phyloP scores from a whole-genome alignment of 2,888 invertebrate genomes.

The Nymphalis urticae region DNA sequence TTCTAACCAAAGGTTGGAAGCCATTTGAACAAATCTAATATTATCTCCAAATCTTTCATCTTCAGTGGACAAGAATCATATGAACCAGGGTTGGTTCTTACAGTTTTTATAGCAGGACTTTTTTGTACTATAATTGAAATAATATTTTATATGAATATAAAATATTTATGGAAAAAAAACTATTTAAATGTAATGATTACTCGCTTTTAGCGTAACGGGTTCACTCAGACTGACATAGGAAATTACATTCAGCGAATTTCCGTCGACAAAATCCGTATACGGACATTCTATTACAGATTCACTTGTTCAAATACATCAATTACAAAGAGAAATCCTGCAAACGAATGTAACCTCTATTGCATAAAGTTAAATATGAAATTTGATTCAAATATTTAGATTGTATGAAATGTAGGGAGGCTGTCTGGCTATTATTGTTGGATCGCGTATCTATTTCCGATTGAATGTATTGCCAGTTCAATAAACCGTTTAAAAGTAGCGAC shows the following conservation, averaged over 20 bases:
- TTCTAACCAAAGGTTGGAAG: too few relatives aligned
- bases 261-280: slow-evolving; percentile 42
- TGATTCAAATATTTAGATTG: slow-evolving; percentile 1
- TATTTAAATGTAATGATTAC: slow-evolving; percentile 25
- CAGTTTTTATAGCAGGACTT: neutral
- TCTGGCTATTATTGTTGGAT: slow-evolving; percentile 34
- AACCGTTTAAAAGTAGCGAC: slow-evolving; percentile 27
- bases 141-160: neutral
- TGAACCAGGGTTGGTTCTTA: too few relatives aligned
- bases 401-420: slow-evolving; percentile 17
- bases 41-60: too few relatives aligned
- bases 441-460: slow-evolving; percentile 38
- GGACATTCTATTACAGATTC: slow-evolving; percentile 41
- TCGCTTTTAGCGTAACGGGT: slow-evolving; percentile 40
- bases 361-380: slow-evolving; percentile 1
- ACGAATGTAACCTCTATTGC: slow-evolving; percentile 12
- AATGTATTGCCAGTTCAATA: slow-evolving; percentile 38
- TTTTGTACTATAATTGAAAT: neutral
- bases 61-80: too few relatives aligned
- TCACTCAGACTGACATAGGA: slow-evolving; percentile 42
- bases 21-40: too few relatives aligned
- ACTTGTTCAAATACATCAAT: slow-evolving; percentile 25
- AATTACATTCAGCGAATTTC: slow-evolving; percentile 47
- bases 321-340: slow-evolving; percentile 10
- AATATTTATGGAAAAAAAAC: neutral